Evolutionary conservation across 2,888 invertebrate species (phyloP).

Genomic region (Euzophera pinguis): DNA sequence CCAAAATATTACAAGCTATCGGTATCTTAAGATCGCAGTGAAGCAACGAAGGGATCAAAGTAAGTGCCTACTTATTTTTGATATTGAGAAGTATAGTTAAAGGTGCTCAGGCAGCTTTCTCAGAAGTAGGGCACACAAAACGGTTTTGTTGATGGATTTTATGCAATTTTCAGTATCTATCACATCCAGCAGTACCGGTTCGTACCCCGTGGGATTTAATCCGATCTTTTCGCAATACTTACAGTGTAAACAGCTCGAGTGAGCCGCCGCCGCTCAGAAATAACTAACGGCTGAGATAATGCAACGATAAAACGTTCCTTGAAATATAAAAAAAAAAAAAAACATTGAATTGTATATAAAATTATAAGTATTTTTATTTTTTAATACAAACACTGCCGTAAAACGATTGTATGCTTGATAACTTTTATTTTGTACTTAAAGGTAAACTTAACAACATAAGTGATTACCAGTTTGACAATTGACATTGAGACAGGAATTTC

Average conservation of each 20-base stretch:
- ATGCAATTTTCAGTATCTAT: conserved; percentile 80
- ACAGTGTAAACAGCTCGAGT: conserved; percentile 64
- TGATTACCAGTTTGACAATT: too few relatives aligned
- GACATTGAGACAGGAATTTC: too few relatives aligned
- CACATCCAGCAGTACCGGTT: conserved; percentile 68
- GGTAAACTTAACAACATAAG: too few relatives aligned
- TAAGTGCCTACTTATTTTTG: conserved; percentile 9
- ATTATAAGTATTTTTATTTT: too few relatives aligned
- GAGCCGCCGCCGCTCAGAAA: conserved; percentile 26
- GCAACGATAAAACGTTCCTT: conserved; percentile 13
- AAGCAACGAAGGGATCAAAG: not conserved
- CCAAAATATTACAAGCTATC: not conserved
- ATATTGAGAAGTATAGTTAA: conserved; percentile 1
- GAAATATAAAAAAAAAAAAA: too few relatives aligned
- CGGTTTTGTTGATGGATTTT: conserved; percentile 75
- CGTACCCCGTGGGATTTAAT: conserved; percentile 70
- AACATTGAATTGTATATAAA: too few relatives aligned
- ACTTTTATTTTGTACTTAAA: too few relatives aligned
- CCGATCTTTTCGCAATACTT: conserved; percentile 77
- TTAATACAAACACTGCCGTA: too few relatives aligned
- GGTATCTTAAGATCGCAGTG: not conserved
- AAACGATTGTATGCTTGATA: too few relatives aligned
- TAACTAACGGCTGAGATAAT: conserved; percentile 31
- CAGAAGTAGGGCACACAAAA: conserved; percentile 43
- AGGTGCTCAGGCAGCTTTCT: conserved; percentile 8